Evolutionary conservation across 2,888 invertebrate genomes (phyloP).

Genomic region (Sarcophaga subvicina): DNA sequence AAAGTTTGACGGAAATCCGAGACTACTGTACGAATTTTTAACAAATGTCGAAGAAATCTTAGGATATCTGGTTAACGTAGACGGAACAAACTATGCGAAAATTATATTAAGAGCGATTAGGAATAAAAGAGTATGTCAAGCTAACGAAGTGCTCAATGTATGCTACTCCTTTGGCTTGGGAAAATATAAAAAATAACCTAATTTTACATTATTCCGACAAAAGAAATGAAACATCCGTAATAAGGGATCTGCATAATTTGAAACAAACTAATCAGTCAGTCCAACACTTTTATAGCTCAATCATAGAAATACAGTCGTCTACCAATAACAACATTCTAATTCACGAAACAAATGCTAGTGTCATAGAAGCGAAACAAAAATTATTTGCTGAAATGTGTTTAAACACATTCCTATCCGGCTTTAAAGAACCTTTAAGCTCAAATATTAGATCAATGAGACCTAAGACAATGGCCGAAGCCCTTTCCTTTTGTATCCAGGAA

Average conservation of each 20-base stretch:
- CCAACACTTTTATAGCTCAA: conserved; percentile 55
- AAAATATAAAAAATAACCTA: conserved; percentile 60
- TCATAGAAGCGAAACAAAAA: conserved; percentile 32
- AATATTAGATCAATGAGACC: conserved; percentile 41
- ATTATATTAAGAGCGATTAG: conserved; percentile 66
- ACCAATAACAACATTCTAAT: conserved; percentile 59
- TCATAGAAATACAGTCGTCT: conserved; percentile 63
- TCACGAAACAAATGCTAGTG: conserved; percentile 25
- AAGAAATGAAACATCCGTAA: conserved; percentile 41
- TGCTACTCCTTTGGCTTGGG: conserved; percentile 53
- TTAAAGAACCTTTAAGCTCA: conserved; percentile 39
- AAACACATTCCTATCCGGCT: conserved; percentile 41
- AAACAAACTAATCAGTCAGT: conserved; percentile 56
- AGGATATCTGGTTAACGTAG: conserved; percentile 42
- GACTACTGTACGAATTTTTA: conserved; percentile 54
- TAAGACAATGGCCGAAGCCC: conserved; percentile 25
- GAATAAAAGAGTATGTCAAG: conserved; percentile 69
- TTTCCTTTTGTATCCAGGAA: conserved; percentile 40
- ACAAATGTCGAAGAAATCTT: conserved; percentile 68
- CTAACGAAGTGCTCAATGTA: conserved; percentile 70
- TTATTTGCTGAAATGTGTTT: conserved; percentile 37
- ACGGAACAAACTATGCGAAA: conserved; percentile 52
- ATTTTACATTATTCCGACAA: not conserved
- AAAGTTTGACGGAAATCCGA: too few species aligned
- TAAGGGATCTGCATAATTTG: conserved; percentile 64